Base-by-base conservation (phyloP, 2,113 vertebrate species). In the Tychaedon coryphoeus region DNA sequence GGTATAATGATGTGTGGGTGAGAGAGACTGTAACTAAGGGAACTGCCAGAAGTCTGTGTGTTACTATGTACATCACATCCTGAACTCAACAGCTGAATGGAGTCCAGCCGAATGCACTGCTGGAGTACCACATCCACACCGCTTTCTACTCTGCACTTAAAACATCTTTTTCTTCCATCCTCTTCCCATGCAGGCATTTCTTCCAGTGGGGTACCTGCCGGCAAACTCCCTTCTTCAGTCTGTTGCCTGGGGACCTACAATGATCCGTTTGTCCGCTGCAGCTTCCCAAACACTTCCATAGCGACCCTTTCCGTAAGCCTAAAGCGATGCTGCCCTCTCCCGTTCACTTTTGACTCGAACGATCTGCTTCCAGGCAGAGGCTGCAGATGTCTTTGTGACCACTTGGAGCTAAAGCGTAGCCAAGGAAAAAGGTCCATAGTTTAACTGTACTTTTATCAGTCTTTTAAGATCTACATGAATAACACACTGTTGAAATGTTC, bases 321-420 rank as follows among this genome's bases (percentile, higher is more conserved):
- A 20, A 75, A 50, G 50, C 89, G 60, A 78, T 92, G 72, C 87
- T 95, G 94, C 95, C 96, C 94, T 94, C 96, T 97, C 47, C 77
- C 83, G 95, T 85, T 85, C 86, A 2, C 47, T 82, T 28, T 16
- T 48, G 80, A 22, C 19, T 36, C 6, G 20, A 31, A 8, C 8
- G 29, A 16, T 25, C 43, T 23, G 31, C 70, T 56, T 19, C 31
- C 50, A 8, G 47, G 33, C 33, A 18, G 29, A 13, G 71, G 14
- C 28, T 20, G 53, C 29, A 5, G 17, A 18, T 17, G 33, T 5
- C 17, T 17, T 66, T 23, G n/a, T 22, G 19, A 13, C 10, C 43
- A 1, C 28, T 23, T 69, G 33, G 11, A 75, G 51, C 56, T 47
- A 34, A 45, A 34, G 12, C 3, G 2, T 10, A n/a, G 24, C n/a